phyloP scores from a whole-genome alignment of 2,797 vertebrate species.

The Borostomias antarcticus region DNA sequence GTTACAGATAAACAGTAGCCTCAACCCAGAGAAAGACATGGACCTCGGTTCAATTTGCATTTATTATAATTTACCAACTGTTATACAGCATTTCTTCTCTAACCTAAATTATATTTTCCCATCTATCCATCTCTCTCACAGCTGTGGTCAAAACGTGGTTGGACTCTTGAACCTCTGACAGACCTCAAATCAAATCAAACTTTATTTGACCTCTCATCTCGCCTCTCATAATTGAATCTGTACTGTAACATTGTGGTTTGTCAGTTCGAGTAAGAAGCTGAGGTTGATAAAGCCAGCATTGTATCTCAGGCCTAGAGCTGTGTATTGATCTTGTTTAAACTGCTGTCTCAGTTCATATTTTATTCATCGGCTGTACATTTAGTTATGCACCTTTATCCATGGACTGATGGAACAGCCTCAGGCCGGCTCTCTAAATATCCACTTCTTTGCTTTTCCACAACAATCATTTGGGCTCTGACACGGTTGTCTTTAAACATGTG shows the following conservation, averaged over 20 bases:
- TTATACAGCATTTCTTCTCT: background rate
- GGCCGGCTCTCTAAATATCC: slow-evolving; percentile 20
- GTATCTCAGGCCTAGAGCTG: slow-evolving; percentile 31
- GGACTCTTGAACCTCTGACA: background rate
- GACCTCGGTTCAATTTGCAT: background rate
- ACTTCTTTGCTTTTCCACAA: slow-evolving; percentile 13
- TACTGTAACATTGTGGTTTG: slow-evolving; percentile 26
- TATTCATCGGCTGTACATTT: slow-evolving; percentile 43
- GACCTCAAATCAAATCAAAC: background rate
- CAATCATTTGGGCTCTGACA: background rate
- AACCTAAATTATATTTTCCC: background rate
- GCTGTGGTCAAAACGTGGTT: background rate
- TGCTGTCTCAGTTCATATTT: slow-evolving; percentile 44
- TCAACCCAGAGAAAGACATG: background rate
- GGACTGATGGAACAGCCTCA: slow-evolving; percentile 13
- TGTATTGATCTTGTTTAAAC: slow-evolving; percentile 51
- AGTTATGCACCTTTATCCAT: slow-evolving; percentile 21
- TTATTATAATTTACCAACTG: background rate
- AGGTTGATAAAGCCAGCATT: slow-evolving; percentile 22
- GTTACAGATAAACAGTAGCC: background rate
- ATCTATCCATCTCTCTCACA: background rate
- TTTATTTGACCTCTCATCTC: background rate
- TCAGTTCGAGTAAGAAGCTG: slow-evolving; percentile 17
- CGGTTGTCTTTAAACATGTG: too few species aligned
- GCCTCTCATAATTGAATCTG: slow-evolving; percentile 15